phyloP scores from a whole-genome alignment of 2,888 invertebrate genomes.

The Vesta saturnalis region DNA sequence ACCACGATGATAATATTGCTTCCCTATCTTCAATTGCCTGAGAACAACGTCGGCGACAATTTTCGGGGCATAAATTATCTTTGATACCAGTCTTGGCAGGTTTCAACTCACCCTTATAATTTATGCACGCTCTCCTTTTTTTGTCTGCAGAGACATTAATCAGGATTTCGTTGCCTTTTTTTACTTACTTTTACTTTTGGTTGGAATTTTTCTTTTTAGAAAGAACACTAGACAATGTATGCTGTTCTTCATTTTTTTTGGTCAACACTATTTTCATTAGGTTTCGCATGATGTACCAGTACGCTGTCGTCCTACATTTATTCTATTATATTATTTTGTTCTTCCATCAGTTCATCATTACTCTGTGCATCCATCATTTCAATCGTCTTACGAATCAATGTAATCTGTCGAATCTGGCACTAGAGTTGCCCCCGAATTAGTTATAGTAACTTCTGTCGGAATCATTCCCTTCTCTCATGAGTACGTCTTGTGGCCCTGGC shows the following conservation, averaged over 20 bases:
- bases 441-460: too few relatives aligned
- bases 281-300: background rate
- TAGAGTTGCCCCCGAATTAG: too few relatives aligned
- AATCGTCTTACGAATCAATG: too few relatives aligned
- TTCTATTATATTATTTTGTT: background rate
- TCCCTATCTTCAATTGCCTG: background rate
- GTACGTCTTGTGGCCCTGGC: too few relatives aligned
- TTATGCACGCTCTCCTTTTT: background rate
- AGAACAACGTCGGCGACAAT: background rate
- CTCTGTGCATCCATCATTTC: background rate
- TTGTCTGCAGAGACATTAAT: too few relatives aligned
- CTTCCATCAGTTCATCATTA: background rate
- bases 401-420: too few relatives aligned
- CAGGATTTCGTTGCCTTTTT: background rate
- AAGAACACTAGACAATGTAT: background rate
- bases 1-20: background rate
- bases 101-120: background rate
- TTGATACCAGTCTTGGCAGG: background rate
- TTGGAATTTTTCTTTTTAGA: background rate
- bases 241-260: background rate
- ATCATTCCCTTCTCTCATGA: too few relatives aligned
- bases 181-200: background rate
- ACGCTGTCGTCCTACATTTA: background rate
- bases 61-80: background rate
- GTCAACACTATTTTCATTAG: background rate